A percentile compares a stretch with the other conserved stretches of the same genome.
phyloP scores from a whole-genome alignment of 2,113 vertebrate species.

The Sorex fumeus region DNA sequence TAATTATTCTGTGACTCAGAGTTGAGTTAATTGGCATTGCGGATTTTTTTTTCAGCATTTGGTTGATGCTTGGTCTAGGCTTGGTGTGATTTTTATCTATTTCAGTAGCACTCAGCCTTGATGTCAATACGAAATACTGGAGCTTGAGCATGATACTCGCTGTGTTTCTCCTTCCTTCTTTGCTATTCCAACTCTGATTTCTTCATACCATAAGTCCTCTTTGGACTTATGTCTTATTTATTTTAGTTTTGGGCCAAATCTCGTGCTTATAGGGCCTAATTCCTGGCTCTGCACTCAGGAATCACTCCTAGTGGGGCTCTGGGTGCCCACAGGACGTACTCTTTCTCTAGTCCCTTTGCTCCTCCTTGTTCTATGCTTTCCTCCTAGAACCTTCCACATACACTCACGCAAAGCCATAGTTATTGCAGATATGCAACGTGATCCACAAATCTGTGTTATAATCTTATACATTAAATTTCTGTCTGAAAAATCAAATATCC shows the following conservation, averaged over 20 bases:
- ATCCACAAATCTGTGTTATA: background rate
- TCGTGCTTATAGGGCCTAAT: too few relatives aligned
- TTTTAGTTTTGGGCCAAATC: too few relatives aligned
- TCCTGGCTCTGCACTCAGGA: too few relatives aligned
- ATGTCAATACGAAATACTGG: background rate
- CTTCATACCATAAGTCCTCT: background rate
- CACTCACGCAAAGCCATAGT: background rate
- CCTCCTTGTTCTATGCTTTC: background rate
- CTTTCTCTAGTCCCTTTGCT: too few relatives aligned
- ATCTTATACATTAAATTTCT: background rate
- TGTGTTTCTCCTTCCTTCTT: background rate
- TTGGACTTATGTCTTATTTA: background rate
- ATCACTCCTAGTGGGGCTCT: too few relatives aligned
- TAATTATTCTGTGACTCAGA: background rate
- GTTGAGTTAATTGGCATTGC: background rate
- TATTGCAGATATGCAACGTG: background rate
- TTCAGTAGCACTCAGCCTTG: background rate
- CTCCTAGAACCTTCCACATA: background rate
- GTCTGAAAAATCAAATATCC: background rate
- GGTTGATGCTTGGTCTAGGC: background rate
- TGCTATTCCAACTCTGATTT: background rate
- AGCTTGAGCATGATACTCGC: background rate
- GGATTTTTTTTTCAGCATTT: background rate
- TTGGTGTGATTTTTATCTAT: background rate
- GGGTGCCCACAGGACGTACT: too few relatives aligned